A percentile compares a stretch with the other conserved stretches of the same genome.
These are phyloP conservation scores for Rissa tridactyla DNA, from an alignment of 2,113 vertebrate genomes.

Conservation along the genomic window DNA sequence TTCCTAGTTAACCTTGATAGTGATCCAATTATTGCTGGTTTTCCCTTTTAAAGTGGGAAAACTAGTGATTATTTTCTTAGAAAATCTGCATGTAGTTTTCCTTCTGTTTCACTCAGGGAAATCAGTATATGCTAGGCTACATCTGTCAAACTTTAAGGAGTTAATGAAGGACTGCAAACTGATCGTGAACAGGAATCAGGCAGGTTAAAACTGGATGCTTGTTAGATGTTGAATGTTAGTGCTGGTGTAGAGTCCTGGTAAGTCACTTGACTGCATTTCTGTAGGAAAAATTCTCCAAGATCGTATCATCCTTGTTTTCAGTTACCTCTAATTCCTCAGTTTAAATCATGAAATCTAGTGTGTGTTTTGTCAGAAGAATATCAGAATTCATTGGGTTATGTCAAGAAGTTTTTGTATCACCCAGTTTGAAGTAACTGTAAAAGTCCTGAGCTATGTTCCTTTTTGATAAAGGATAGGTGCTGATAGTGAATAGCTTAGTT, in stretches of 20 bases:
- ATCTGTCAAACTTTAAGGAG: background rate
- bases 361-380: background rate
- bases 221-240: background rate
- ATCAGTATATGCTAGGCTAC: background rate
- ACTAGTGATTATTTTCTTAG: background rate
- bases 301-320: background rate
- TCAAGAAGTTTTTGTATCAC: background rate
- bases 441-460: background rate
- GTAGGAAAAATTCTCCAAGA: background rate
- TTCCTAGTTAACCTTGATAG: background rate
- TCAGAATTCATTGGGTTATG: background rate
- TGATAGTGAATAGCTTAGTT: background rate
- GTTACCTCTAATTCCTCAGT: background rate
- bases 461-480: background rate
- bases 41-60: background rate
- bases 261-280: background rate
- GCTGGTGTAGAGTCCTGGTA: background rate
- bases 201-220: background rate
- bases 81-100: background rate
- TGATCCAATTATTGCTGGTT: background rate
- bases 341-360: background rate
- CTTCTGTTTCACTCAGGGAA: background rate
- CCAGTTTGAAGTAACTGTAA: background rate
- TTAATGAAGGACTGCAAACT: background rate
- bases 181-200: rapidly evolving